Evolutionary conservation across 2,797 vertebrate species (phyloP).

Genomic region (Oryzias dopingdopingensis): DNA sequence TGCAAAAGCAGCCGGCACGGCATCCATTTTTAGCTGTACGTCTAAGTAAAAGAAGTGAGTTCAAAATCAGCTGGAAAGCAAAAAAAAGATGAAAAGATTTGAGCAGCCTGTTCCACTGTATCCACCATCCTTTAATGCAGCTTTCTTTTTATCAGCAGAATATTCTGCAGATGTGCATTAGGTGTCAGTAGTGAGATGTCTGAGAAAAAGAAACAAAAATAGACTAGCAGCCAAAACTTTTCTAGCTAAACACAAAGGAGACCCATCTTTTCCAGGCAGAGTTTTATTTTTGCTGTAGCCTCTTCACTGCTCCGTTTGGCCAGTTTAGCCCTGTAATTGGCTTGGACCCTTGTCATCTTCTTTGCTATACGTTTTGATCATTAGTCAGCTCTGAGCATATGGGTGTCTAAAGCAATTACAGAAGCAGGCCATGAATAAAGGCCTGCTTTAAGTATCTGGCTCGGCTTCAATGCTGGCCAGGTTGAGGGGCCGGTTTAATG

Average conservation of each 20-base stretch:
- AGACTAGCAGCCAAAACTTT: slow-evolving; percentile 22
- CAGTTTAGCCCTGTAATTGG: slow-evolving; percentile 33
- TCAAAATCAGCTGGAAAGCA: slow-evolving; percentile 27
- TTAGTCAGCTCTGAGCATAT: slow-evolving; percentile 47
- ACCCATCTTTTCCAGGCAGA: slow-evolving; percentile 4
- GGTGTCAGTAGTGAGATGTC: slow-evolving; percentile 72
- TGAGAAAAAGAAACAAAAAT: slow-evolving; percentile 25
- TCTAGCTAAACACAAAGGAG: slow-evolving; percentile 6
- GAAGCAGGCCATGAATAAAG: slow-evolving; percentile 41
- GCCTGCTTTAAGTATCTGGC: slow-evolving; percentile 13
- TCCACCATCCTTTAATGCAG: slow-evolving; percentile 8
- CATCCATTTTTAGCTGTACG: slow-evolving; percentile 46
- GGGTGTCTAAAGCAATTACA: slow-evolving; percentile 51
- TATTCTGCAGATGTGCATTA: slow-evolving; percentile 57
- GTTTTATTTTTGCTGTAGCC: slow-evolving; percentile 12
- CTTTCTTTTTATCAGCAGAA: slow-evolving; percentile 17
- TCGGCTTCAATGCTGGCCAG: slow-evolving; percentile 30
- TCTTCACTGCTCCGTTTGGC: slow-evolving; percentile 2
- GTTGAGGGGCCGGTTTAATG: slow-evolving; percentile 22
- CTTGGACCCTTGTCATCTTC: slow-evolving; percentile 43
- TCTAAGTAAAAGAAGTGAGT: slow-evolving; percentile 33
- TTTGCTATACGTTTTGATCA: slow-evolving; percentile 48
- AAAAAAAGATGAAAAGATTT: slow-evolving; percentile 25
- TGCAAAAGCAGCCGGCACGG: slow-evolving; percentile 18
- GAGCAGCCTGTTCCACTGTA: slow-evolving; percentile 21